These are phyloP conservation scores for Hylaea fasciaria DNA, from an alignment of 2,888 invertebrate species.

Conservation along the genomic window DNA sequence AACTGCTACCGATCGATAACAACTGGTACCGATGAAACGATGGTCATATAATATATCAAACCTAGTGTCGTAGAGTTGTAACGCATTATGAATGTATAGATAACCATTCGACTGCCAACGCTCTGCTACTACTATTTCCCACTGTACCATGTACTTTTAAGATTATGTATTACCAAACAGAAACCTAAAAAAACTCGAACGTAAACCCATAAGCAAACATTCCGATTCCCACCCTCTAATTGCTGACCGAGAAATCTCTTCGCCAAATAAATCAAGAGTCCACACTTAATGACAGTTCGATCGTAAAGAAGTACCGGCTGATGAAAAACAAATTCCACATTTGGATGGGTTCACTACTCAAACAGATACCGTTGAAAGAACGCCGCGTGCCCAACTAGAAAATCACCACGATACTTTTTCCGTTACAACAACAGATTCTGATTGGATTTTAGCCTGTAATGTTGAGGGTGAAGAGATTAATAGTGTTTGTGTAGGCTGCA, in stretches of 20 bases:
- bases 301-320: constrained; percentile 71
- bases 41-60: too few relatives aligned
- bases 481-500: constrained; percentile 6
- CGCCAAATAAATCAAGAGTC: constrained; percentile 74
- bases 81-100: too few relatives aligned
- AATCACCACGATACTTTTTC: constrained; percentile 39
- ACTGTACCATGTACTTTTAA: too few relatives aligned
- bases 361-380: constrained; percentile 81
- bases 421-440: constrained; percentile 14
- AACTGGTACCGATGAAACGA: too few relatives aligned
- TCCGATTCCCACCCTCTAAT: constrained; percentile 60
- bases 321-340: constrained; percentile 81
- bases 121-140: too few relatives aligned
- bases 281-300: constrained; percentile 75
- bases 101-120: too few relatives aligned
- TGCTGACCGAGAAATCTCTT: constrained; percentile 69
- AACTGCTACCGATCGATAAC: too few relatives aligned
- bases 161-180: constrained; percentile 6
- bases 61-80: too few relatives aligned
- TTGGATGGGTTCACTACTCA: constrained; percentile 76
- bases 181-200: constrained; percentile 42
- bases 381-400: constrained; percentile 73
- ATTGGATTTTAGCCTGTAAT: constrained; percentile 39
- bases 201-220: constrained; percentile 61
- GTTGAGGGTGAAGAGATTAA: background rate